phyloP scores from a whole-genome alignment of 1,140 invertebrate species.

The Drosophila leontia region DNA sequence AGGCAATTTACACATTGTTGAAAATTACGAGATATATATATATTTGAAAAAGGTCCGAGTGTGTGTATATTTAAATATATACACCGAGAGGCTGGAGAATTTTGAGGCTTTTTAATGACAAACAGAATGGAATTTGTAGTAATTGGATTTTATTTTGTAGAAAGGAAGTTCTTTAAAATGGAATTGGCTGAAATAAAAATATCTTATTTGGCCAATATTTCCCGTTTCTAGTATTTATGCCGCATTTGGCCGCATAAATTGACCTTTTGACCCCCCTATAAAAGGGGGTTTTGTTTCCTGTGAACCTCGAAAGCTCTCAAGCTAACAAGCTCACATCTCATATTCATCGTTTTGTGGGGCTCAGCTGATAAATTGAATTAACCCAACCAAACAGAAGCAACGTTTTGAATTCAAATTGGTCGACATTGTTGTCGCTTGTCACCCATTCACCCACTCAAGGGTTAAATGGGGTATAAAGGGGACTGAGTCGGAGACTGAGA shows the following conservation, averaged over 20 bases:
- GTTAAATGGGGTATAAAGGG: slow-evolving; percentile 30
- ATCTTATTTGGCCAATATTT: slow-evolving; percentile 50
- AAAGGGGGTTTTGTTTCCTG: not conserved
- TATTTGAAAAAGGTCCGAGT: slow-evolving; percentile 10
- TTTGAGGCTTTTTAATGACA: slow-evolving; percentile 29
- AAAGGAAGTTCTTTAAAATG: slow-evolving; percentile 1
- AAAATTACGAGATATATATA: slow-evolving; percentile 52
- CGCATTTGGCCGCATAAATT: slow-evolving; percentile 67
- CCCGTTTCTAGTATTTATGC: slow-evolving; percentile 50
- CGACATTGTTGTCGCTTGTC: slow-evolving; percentile 50
- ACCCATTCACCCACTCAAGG: slow-evolving; percentile 46
- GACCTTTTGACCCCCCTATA: slow-evolving; percentile 43
- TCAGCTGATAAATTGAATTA: slow-evolving; percentile 74
- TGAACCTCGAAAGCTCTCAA: slow-evolving; percentile 17
- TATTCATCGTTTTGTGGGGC: slow-evolving; percentile 52
- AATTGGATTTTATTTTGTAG: slow-evolving; percentile 34
- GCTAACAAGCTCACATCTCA: slow-evolving; percentile 42
- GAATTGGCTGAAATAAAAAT: slow-evolving; percentile 15
- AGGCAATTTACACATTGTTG: slow-evolving; percentile 78
- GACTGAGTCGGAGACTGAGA: not conserved
- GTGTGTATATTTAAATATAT: not conserved
- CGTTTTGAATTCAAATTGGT: slow-evolving; percentile 59
- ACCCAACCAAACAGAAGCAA: slow-evolving; percentile 63
- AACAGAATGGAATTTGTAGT: slow-evolving; percentile 22
- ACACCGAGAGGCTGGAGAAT: slow-evolving; percentile 21